Base-by-base conservation (phyloP, 1,140 invertebrate genomes). In the Apis laboriosa region DNA sequence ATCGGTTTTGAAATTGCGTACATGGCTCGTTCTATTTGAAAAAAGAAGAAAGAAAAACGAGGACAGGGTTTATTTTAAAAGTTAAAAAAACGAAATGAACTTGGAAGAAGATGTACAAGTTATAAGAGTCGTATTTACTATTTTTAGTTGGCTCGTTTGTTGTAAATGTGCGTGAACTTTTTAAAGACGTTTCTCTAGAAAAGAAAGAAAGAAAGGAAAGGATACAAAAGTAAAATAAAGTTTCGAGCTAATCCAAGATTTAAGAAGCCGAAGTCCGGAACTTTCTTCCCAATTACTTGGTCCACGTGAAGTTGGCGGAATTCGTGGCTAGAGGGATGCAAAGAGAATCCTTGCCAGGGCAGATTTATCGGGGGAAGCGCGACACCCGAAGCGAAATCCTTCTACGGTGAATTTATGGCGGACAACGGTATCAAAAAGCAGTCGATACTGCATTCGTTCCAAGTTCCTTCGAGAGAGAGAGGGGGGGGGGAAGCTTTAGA, bases 351-450 rank as follows among this genome's bases (percentile, higher is more conserved):
- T 67, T 60, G n/a, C 17, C 17, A 12, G n/a, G 55, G 60, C 56
- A 67, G 51, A 81, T 81, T 81, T 81, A 76, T 81, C 63, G 73
- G 11, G 11, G 43, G 11, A 51, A n/a, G 5, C 67, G 63, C 77
- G 78, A n/a, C 8, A 19, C 34, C 28, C 60, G 24, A 51, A 19
- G 1, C 21, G 61, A 53, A 43, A 60, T 79, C 49, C 43, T 43
- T 15, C 19, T 15, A 24, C 11, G 73, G 53, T 43, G 55, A 56
- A 81, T 81, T 81, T 81, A 81, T 77, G 55, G 15, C 4, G 55
- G 24, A 53, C 43, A 81, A 60, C 49, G 80, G 34, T 81, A 81
- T 81, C 73, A 81, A 81, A 81, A 61, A 81, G 73, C 64, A 68
- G 64, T 81, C 80, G 61, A 61, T 60, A 53, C 63, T 43, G 19